Evolutionary conservation across 2,797 vertebrate species (phyloP).

Genomic region (Enteromius paludinosus): DNA sequence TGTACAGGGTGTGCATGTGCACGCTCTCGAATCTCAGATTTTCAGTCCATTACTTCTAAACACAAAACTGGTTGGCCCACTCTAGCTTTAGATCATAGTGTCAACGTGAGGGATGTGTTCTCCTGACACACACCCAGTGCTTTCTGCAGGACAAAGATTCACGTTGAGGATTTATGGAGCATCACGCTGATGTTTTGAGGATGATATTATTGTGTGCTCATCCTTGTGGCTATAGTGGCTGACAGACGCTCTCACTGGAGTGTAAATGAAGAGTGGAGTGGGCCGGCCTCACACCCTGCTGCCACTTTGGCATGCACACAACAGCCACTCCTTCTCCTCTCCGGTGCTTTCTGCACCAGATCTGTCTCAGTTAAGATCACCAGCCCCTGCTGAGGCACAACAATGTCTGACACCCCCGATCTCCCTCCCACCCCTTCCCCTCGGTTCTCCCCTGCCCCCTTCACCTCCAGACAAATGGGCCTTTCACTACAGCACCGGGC

Average conservation of each 20-base stretch:
- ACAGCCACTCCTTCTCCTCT: constrained; percentile 51
- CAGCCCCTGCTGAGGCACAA: constrained; percentile 36
- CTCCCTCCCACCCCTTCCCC: background rate
- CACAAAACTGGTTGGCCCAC: constrained; percentile 14
- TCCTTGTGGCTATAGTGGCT: constrained; percentile 10
- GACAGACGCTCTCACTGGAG: constrained; percentile 51
- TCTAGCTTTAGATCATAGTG: constrained; percentile 20
- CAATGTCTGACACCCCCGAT: constrained; percentile 25
- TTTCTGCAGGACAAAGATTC: background rate
- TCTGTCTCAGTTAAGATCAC: constrained; percentile 26
- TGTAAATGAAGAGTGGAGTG: constrained; percentile 67
- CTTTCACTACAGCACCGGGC: constrained; percentile 35
- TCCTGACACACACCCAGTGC: constrained; percentile 4
- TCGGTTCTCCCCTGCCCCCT: constrained; percentile 17
- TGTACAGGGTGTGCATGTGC: background rate
- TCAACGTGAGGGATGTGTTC: constrained; percentile 4
- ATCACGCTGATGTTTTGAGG: background rate
- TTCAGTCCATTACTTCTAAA: constrained; percentile 19
- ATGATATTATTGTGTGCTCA: constrained; percentile 11
- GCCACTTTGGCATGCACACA: constrained; percentile 72
- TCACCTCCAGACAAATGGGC: constrained; percentile 33
- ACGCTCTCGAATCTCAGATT: constrained; percentile 3
- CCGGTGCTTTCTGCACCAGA: constrained; percentile 43
- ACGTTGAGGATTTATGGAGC: background rate
- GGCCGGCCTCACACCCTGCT: constrained; percentile 66